Evolutionary conservation across 2,888 invertebrate species (phyloP), one percentile per base, ranked within the genome.

Genomic region (Agonopterix subpropinquella): DNA sequence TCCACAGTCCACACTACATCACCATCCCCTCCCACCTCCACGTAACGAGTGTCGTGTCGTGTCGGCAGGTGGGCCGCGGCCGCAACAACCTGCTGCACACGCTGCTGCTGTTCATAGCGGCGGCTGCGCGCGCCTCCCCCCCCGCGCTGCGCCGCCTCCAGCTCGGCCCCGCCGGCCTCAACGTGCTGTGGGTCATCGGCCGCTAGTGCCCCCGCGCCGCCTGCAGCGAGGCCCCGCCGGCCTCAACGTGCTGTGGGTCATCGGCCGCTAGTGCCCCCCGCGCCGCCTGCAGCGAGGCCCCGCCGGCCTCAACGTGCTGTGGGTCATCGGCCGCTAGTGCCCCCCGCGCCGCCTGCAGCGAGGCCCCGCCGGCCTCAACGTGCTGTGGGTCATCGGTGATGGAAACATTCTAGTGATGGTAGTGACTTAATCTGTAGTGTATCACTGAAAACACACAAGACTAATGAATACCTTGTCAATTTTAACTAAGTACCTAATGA

Each of bases 11-110:
- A 8, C 37, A 37, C 8, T 37, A 37, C 37, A 37, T 37, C 2
- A 37, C 37, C 37, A 5, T 37, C 1, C 1, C 1, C 37, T 10
- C 37, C 37, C 10, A 2, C 37, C 37, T 10, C 37, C 18, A 18
- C 18, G 9, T 37, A 2, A 37, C 37, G 37, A 2, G n/a, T 37
- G n/a, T 37, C 13, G 13, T 37, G 9, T 10, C 1, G 3, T 37
- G 10, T 37, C 9, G 9, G 1, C 54, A 69, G 59, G 61, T 63
- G 59, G 57, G 65, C 45, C 62, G 61, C 52, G 96, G 97, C 47
- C 92, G 96, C 65, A 96, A 96, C 86, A 97, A 97, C 85, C 83
- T 97, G 66, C 95, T 97, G 74, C 95, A 96, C 77, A 92, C 95
- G 47, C 90, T 97, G 54, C 89, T 97, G 63, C 90, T 97, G 65